Evolutionary conservation across 2,888 invertebrate genomes (phyloP).

Genomic region (Priocnemis perturbator): DNA sequence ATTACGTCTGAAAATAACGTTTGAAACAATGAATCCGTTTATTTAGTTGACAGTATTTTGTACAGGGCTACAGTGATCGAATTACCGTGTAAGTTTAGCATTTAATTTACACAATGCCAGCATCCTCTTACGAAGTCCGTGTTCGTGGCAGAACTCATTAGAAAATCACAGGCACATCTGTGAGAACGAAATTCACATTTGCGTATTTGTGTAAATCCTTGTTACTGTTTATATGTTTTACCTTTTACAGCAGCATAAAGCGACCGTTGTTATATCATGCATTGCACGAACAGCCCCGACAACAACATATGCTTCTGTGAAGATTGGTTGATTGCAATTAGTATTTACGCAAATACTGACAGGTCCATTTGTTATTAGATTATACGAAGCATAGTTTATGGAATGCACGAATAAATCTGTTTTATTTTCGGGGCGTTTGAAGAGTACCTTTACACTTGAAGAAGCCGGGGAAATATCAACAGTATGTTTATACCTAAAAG

Average conservation of each 20-base stretch:
- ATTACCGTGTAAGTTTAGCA: slow-evolving; percentile 21
- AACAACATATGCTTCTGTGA: slow-evolving; percentile 69
- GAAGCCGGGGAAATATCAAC: slow-evolving; percentile 50
- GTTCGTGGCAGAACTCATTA: slow-evolving; percentile 22
- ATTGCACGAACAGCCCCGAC: slow-evolving; percentile 50
- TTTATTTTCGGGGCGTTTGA: slow-evolving; percentile 23
- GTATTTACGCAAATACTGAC: slow-evolving; percentile 62
- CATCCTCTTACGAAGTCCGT: slow-evolving; percentile 37
- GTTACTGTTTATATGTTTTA: slow-evolving; percentile 36
- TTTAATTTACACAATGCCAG: slow-evolving; percentile 54
- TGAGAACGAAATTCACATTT: slow-evolving; percentile 36
- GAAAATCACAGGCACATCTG: slow-evolving; percentile 64
- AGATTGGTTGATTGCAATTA: slow-evolving; percentile 66
- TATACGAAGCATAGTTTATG: slow-evolving; percentile 50
- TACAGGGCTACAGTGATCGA: neutral
- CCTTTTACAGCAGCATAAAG: slow-evolving; percentile 65
- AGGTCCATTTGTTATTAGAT: slow-evolving; percentile 66
- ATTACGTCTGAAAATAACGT: slow-evolving; percentile 2
- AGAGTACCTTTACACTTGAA: slow-evolving; percentile 44
- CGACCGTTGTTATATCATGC: slow-evolving; percentile 57
- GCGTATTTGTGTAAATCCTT: slow-evolving; percentile 4
- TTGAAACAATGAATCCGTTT: slow-evolving; percentile 13
- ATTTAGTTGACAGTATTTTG: slow-evolving; percentile 8
- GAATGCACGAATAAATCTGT: slow-evolving; percentile 33
- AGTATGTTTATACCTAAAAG: slow-evolving; percentile 59